phyloP scores from a whole-genome alignment of 2,113 vertebrate genomes.

The Phylloscopus trochiloides region DNA sequence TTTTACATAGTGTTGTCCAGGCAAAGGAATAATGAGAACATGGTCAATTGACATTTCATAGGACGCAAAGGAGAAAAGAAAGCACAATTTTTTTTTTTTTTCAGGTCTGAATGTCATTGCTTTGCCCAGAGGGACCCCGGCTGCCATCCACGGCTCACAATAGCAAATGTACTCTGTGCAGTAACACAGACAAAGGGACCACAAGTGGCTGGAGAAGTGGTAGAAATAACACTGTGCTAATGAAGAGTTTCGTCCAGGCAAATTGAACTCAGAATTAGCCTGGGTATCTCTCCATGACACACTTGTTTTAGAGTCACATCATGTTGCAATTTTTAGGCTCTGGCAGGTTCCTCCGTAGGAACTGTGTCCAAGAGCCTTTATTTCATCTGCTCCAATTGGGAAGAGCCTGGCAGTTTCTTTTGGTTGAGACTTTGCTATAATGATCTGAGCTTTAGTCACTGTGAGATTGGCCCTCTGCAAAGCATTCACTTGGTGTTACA shows the following conservation, averaged over 20 bases:
- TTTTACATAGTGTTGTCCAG: background rate
- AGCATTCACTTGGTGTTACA: constrained; percentile 41
- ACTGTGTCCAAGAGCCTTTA: constrained; percentile 37
- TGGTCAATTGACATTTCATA: background rate
- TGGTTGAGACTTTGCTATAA: constrained; percentile 18
- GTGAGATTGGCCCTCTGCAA: constrained; percentile 4
- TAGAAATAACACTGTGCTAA: background rate
- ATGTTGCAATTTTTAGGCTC: constrained; percentile 33
- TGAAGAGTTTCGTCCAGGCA: background rate
- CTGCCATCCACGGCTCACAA: background rate
- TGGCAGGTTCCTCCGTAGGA: constrained; percentile 31
- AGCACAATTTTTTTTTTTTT: background rate
- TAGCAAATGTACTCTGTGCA: background rate
- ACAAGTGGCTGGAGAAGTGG: background rate
- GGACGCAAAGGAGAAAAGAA: background rate
- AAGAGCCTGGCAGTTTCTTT: constrained; percentile 47
- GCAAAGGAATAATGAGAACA: background rate
- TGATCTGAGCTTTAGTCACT: constrained; percentile 9
- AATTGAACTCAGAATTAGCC: background rate
- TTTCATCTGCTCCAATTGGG: constrained; percentile 29
- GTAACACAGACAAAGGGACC: background rate
- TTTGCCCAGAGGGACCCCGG: background rate
- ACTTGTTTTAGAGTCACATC: constrained; percentile 46
- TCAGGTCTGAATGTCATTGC: background rate
- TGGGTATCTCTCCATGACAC: constrained; percentile 1